These are phyloP conservation scores for Amphiprion ocellaris DNA, from an alignment of 2,113 vertebrate genomes.

Conservation along the genomic window DNA sequence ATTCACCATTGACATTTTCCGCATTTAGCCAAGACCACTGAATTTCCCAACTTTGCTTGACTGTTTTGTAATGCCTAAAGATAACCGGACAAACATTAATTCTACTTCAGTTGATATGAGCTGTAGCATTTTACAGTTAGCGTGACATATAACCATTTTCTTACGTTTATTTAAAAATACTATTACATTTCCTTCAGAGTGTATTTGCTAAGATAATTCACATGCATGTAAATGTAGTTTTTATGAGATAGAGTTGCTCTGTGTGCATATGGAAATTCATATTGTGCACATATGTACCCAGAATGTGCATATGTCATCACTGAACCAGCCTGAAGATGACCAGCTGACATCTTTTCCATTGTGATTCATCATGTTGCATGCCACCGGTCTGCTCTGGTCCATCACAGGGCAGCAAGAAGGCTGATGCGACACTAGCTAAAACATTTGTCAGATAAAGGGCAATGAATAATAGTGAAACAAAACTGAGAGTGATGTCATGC, in stretches of 20 bases:
- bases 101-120: background rate
- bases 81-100: too few species aligned
- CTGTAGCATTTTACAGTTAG: background rate
- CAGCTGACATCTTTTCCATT: constrained; percentile 44
- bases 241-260: background rate
- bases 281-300: constrained; percentile 8
- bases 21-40: too few species aligned
- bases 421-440: constrained; percentile 52
- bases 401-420: constrained; percentile 22
- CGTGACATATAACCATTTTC: too few species aligned
- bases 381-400: constrained; percentile 25
- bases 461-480: constrained; percentile 62
- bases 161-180: background rate
- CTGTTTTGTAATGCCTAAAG: too few species aligned
- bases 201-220: background rate
- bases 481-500: constrained; percentile 33
- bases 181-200: background rate
- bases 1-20: too few species aligned
- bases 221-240: background rate
- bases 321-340: constrained; percentile 25
- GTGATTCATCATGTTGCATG: constrained; percentile 54
- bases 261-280: background rate
- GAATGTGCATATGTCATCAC: background rate
- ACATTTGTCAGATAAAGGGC: constrained; percentile 59
- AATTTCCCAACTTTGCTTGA: too few species aligned